Base-by-base conservation (phyloP, 2,113 vertebrate species). In the Callipepla squamata region DNA sequence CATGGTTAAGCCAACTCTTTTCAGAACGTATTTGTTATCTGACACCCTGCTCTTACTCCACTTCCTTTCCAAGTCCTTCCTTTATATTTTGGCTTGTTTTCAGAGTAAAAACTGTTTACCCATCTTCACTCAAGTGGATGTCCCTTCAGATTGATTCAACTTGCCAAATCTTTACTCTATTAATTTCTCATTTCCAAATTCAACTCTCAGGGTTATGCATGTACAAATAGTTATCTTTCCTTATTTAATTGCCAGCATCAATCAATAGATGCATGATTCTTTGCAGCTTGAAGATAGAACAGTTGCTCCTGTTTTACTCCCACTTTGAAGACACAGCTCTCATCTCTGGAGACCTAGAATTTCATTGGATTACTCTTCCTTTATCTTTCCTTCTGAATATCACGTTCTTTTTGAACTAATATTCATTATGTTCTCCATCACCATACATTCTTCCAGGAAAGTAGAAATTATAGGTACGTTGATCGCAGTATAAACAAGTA, bases 101-200 rank as follows among this genome's bases (percentile, higher is more conserved):
- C 68, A 80, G 50, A 88, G 47, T 34, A 59, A 75, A 87, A 87
- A 30, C 34, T 80, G 23, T 87, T 92, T 87, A 91, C 34, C 9
- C 28, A 70, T 30, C 26, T 88, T 93, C 67, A 44, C 25, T 72
- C 55, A 70, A 91, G 76, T 51, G 68, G 16, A 59, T 63, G 38
- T 91, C 50, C 22, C 72, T 85, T 83, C 34, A 83, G 63, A n/a
- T 80, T 91, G 42, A 58, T 74, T 80, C 57, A 47, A 26, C 21
- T 90, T 83, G 47, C 38, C 61, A 95, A 13, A 63, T 63, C 65
- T 90, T 96, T 80, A 36, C 26, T 59, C 30, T 36, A 55, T 88
- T 90, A 94, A 93, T 90, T 91, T 92, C 12, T 80, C 32, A 70
- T 63, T 90, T 70, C 61, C 50, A 77, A n/a, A 28, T 74, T 77